These are phyloP conservation scores for Sterrhoptilus dennistouni DNA, from an alignment of 2,113 vertebrate genomes.

Conservation along the genomic window DNA sequence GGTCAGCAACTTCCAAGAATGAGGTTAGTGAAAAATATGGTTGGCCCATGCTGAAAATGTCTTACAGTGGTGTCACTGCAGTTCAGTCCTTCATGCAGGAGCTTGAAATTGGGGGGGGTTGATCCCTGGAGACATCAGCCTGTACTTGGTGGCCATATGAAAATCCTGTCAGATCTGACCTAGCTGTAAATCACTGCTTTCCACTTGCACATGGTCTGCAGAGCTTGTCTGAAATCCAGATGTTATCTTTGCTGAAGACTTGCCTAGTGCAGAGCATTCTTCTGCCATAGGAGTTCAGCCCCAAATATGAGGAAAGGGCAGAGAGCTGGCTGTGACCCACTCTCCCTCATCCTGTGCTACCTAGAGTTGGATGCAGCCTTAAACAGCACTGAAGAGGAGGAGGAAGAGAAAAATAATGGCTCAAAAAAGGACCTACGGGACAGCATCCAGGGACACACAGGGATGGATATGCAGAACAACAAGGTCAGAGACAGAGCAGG, in stretches of 20 bases:
- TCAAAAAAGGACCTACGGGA: neutral
- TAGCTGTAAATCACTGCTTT: slow-evolving; percentile 34
- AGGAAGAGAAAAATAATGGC: neutral
- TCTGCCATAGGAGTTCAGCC: neutral
- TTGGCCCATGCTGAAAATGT: neutral
- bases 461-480: neutral
- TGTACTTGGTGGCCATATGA: slow-evolving; percentile 7
- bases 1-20: slow-evolving; percentile 21
- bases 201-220: slow-evolving; percentile 1
- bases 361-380: neutral
- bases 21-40: slow-evolving; percentile 6
- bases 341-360: fast-evolving
- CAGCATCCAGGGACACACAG: neutral
- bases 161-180: slow-evolving; percentile 32
- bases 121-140: neutral
- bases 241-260: neutral
- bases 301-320: neutral
- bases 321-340: fast-evolving
- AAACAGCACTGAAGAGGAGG: neutral
- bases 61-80: neutral
- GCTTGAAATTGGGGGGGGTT: neutral
- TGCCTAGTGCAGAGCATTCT: neutral
- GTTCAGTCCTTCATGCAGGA: neutral
- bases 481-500: neutral
- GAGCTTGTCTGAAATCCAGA: slow-evolving; percentile 26